Conservation (phyloP, 2,888 invertebrate genomes). For the Coelopa pilipes region DNA sequence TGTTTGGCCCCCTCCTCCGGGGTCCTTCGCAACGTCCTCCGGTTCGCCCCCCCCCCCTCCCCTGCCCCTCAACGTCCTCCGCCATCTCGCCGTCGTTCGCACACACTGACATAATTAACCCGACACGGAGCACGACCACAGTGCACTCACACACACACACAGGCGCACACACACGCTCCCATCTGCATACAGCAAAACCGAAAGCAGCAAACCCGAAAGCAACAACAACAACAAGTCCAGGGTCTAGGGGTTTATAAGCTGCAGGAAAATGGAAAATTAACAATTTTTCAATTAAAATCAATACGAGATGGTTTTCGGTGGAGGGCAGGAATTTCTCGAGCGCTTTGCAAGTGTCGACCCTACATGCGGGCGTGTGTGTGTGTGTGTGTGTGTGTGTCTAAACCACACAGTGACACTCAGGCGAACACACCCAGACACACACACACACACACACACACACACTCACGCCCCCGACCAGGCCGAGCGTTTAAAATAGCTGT, state of each 20-base stretch:
- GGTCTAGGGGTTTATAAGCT: slow-evolving; percentile 45
- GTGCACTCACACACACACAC: slow-evolving; percentile 12
- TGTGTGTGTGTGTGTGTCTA: background rate
- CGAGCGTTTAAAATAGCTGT: slow-evolving; percentile 28
- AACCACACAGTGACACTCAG: background rate
- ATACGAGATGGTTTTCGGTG: slow-evolving; percentile 48
- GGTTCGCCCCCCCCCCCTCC: background rate
- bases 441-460: background rate
- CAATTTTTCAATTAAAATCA: slow-evolving; percentile 68
- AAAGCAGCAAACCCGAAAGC: slow-evolving; percentile 3
- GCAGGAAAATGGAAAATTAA: slow-evolving; percentile 61
- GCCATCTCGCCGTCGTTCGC: background rate
- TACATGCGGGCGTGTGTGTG: background rate
- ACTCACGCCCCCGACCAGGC: background rate
- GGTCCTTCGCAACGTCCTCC: too few species aligned
- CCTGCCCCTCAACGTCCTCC: too few species aligned
- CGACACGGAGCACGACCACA: slow-evolving; percentile 32
- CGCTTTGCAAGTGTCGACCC: slow-evolving; percentile 12
- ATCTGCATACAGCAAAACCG: slow-evolving; percentile 22
- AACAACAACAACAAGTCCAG: background rate
- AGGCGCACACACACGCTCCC: slow-evolving; percentile 22
- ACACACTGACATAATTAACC: slow-evolving; percentile 28
- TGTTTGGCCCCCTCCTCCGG: background rate
- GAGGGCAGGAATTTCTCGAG: background rate
- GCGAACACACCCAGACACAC: background rate